Conservation (phyloP, 2,113 vertebrate species). For the Motacilla alba region DNA sequence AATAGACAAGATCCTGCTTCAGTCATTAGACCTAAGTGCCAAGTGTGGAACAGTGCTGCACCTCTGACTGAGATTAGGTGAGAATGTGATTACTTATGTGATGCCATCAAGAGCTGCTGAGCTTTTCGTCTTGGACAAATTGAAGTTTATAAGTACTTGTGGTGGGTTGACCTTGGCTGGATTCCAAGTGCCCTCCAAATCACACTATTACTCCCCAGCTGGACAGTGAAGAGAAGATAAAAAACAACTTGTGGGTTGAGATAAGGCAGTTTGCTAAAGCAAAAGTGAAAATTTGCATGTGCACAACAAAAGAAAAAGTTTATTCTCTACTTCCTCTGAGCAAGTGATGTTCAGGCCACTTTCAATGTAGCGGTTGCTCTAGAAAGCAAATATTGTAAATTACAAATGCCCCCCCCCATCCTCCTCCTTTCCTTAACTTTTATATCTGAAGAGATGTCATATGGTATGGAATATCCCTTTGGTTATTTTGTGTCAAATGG, state of each 20-base stretch:
- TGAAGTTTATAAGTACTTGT: not conserved
- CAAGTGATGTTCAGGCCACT: not conserved
- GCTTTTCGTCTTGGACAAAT: not conserved
- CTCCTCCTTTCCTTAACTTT: not conserved
- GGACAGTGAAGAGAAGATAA: not conserved
- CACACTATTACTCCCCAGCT: not conserved
- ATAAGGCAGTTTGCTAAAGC: not conserved
- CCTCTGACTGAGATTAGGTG: not conserved
- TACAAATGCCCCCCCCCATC: accelerated
- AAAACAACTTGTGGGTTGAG: not conserved
- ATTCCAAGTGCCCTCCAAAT: not conserved
- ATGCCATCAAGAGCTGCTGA: not conserved
- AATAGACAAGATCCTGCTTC: not conserved
- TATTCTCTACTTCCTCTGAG: not conserved
- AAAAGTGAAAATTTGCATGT: not conserved
- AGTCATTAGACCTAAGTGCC: not conserved
- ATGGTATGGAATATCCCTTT: not conserved
- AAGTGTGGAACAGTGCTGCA: not conserved
- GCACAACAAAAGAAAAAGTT: not conserved
- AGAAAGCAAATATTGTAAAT: not conserved
- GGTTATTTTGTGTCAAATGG: not conserved
- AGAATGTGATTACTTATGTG: not conserved
- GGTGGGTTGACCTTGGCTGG: accelerated
- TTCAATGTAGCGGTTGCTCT: accelerated
- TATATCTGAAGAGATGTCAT: not conserved